A percentile compares a stretch with the other conserved stretches of the same genome.
These are phyloP conservation scores for Trichacis sp. DNA, from an alignment of 2,888 invertebrate genomes.

Conservation along the genomic window DNA sequence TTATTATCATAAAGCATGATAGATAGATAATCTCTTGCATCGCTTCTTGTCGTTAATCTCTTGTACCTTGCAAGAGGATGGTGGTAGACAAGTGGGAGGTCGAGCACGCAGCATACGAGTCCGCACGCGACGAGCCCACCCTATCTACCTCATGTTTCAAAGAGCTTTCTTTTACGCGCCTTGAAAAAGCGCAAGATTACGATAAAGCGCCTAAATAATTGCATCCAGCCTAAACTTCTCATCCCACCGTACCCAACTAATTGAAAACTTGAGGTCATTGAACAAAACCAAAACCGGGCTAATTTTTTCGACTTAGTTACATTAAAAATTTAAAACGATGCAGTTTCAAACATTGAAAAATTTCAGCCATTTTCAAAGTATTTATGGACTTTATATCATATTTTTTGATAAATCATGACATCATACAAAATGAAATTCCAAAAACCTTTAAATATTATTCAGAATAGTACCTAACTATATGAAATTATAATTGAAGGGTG, in stretches of 20 bases:
- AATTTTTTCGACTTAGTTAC: not conserved
- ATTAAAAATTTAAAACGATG: not conserved
- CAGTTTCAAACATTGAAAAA: not conserved
- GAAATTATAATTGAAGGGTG: too few species aligned
- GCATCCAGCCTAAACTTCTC: too few species aligned
- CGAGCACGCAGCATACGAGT: constrained; percentile 53
- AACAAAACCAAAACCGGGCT: constrained; percentile 20
- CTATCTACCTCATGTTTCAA: constrained; percentile 65
- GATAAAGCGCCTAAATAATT: constrained; percentile 64
- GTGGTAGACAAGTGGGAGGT: constrained; percentile 55
- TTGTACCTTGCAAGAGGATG: constrained; percentile 63
- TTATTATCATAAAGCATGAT: constrained; percentile 59
- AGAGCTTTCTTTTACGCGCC: constrained; percentile 56
- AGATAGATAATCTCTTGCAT: constrained; percentile 64
- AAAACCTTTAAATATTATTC: too few species aligned
- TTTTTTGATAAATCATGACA: too few species aligned
- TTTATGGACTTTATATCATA: too few species aligned
- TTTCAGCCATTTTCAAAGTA: too few species aligned
- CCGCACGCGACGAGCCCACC: constrained; percentile 62
- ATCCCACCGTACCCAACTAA: constrained; percentile 23
- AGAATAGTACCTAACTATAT: too few species aligned
- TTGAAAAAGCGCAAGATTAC: constrained; percentile 55
- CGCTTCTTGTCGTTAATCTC: constrained; percentile 65
- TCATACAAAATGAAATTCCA: too few species aligned
- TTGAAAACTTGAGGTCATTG: constrained; percentile 31